Conservation (phyloP, 2,113 vertebrate species). For the Anguilla rostrata region DNA sequence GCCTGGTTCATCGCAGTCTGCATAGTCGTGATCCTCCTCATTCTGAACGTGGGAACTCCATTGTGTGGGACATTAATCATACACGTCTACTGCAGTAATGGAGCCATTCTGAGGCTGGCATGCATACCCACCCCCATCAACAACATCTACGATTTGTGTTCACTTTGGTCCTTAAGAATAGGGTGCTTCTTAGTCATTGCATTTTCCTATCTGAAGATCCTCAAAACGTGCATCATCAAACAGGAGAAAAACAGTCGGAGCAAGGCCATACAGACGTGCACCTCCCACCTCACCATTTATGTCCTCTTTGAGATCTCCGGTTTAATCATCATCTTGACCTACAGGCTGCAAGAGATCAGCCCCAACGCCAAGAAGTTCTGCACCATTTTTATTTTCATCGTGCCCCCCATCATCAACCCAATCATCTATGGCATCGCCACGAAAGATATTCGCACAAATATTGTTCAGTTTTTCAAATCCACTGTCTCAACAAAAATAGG, state of each 20-base stretch:
- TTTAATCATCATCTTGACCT: not conserved
- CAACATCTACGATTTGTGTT: constrained; percentile 45
- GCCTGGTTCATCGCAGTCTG: constrained; percentile 36
- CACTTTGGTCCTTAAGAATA: constrained; percentile 23
- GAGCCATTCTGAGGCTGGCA: constrained; percentile 60
- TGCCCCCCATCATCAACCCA: not conserved
- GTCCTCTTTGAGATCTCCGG: not conserved
- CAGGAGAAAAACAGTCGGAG: constrained; percentile 39
- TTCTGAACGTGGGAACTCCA: not conserved
- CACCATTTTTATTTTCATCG: not conserved
- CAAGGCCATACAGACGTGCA: constrained; percentile 56
- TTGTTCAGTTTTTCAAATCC: not conserved
- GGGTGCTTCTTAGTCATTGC: constrained; percentile 39
- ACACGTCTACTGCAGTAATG: constrained; percentile 55
- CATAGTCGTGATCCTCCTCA: not conserved
- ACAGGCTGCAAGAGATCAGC: not conserved
- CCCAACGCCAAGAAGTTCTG: constrained; percentile 2
- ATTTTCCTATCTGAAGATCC: constrained; percentile 57
- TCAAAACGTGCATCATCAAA: constrained; percentile 32
- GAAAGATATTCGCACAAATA: not conserved
- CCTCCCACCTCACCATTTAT: constrained; percentile 46
- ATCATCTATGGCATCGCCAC: not conserved
- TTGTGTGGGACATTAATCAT: not conserved
- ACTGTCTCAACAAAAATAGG: not conserved
- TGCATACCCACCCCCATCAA: constrained; percentile 53